phyloP scores from a whole-genome alignment of 2,113 vertebrate genomes.

The Albula goreensis region DNA sequence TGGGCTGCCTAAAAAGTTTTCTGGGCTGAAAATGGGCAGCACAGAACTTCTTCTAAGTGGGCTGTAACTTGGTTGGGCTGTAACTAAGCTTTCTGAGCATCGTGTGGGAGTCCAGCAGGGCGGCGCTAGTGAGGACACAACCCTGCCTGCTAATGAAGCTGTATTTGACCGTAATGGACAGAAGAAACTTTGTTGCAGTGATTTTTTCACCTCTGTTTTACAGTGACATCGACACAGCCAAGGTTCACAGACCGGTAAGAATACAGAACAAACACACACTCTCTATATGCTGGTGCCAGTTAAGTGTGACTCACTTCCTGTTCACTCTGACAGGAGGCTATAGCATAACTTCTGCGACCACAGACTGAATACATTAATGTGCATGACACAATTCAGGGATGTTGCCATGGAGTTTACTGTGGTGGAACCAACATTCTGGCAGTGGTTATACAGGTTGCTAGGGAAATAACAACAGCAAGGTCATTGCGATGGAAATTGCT shows the following conservation, averaged over 20 bases:
- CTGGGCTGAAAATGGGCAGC: too few relatives aligned
- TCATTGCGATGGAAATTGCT: too few relatives aligned
- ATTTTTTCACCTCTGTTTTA: not conserved
- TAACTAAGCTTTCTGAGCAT: slow-evolving; percentile 58
- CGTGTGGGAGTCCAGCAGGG: slow-evolving; percentile 81
- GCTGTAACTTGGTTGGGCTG: too few relatives aligned
- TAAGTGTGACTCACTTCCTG: slow-evolving; percentile 2
- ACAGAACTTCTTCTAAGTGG: too few relatives aligned
- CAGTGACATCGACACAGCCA: slow-evolving; percentile 59
- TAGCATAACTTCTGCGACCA: not conserved
- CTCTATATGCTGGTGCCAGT: not conserved
- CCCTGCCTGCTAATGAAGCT: slow-evolving; percentile 74
- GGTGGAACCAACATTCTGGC: not conserved
- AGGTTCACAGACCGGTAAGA: slow-evolving; percentile 71
- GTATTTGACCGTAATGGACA: slow-evolving; percentile 69
- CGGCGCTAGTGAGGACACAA: slow-evolving; percentile 76
- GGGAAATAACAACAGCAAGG: not conserved
- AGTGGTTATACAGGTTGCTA: not conserved
- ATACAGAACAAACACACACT: not conserved
- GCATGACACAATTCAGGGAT: not conserved
- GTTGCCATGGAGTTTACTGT: not conserved
- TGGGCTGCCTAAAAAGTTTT: too few relatives aligned
- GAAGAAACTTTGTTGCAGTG: slow-evolving; percentile 83
- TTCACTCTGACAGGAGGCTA: not conserved
- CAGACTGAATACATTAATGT: slow-evolving; percentile 7